Evolutionary conservation across 2,113 vertebrate genomes (phyloP), one percentile per base, ranked within the genome.

Genomic region (Phylloscopus trochiloides): DNA sequence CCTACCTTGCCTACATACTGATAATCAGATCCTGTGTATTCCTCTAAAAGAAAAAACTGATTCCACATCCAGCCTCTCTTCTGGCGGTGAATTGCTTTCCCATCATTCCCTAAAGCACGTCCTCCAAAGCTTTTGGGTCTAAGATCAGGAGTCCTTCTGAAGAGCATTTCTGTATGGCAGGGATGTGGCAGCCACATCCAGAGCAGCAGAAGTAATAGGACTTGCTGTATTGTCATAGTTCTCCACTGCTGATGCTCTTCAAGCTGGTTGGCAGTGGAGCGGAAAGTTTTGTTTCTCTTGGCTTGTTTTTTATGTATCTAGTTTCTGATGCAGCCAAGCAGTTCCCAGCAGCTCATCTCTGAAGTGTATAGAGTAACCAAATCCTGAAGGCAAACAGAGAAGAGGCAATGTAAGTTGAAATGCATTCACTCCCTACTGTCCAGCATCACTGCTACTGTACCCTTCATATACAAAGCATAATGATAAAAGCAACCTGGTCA

Each of bases 11-110:
- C 98, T 7, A 98, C 98, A 15, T 98, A 98, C 58, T 98, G 98
- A 65, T 98, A 98, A 94, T 98, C 98, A 32, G 98, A 98, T 94
- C 98, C 98, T 24, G 98, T 98, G 76, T 98, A 98, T 77, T 98
- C 98, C 68, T 98, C 98, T 76, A 98, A 80, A 88, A 98, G 97
- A 94, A 98, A 98, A 92, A 98, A 98, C 4, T 98, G 98, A 91
- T 98, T 98, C 98, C 98, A 98, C 98, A 98, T 98, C 98, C 98
- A 98, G 21, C 98, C 98, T 81, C 98, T 92, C 72, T 98, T 98
- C 82, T 98, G 98, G 22, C 98, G 98, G 71, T 98, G 98, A 68
- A 98, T 93, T 50, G 95, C 57, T 97, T 98, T 98, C 65, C 98
- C 98, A 83, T 98, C 97, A 71, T 71, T 98, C n/a, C 96, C 97